A percentile compares a stretch with the other conserved stretches of the same genome.
Evolutionary conservation across 92 coral and sea anemone species (phyloP).

Genomic region (Paramuricea clavata): DNA sequence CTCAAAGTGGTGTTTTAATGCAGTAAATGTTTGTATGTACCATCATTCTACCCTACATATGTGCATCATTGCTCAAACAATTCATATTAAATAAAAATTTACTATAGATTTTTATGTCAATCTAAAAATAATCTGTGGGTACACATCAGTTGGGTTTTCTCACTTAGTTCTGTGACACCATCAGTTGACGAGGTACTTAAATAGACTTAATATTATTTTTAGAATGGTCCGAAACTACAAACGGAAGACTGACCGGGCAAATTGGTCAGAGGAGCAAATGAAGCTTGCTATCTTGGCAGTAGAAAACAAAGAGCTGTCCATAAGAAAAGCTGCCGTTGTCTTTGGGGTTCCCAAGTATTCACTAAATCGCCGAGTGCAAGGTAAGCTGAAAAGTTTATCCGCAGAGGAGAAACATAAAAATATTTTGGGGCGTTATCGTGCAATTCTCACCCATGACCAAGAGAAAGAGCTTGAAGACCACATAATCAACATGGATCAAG

Average conservation of each 20-base stretch:
- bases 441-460: constrained; percentile 33
- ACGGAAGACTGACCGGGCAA: constrained; percentile 44
- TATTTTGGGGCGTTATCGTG: constrained; percentile 32
- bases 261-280: constrained; percentile 52
- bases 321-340: constrained; percentile 41
- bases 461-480: constrained; percentile 32
- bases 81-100: neutral
- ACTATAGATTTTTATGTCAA: neutral
- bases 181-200: neutral
- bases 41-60: constrained; percentile 1
- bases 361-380: constrained; percentile 33
- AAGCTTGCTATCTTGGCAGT: constrained; percentile 38
- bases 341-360: constrained; percentile 42
- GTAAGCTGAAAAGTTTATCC: constrained; percentile 42
- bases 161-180: neutral
- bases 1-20: constrained; percentile 12
- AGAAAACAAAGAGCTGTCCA: constrained; percentile 15
- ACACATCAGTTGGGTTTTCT: neutral
- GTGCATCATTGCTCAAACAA: neutral
- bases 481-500: constrained; percentile 25
- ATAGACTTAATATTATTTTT: neutral
- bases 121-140: constrained; percentile 4
- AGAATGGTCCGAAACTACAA: constrained; percentile 45
- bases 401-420: constrained; percentile 27
- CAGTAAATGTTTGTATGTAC: neutral